phyloP scores from a whole-genome alignment of 1,140 invertebrate species.

The Leptinotarsa lineolata region DNA sequence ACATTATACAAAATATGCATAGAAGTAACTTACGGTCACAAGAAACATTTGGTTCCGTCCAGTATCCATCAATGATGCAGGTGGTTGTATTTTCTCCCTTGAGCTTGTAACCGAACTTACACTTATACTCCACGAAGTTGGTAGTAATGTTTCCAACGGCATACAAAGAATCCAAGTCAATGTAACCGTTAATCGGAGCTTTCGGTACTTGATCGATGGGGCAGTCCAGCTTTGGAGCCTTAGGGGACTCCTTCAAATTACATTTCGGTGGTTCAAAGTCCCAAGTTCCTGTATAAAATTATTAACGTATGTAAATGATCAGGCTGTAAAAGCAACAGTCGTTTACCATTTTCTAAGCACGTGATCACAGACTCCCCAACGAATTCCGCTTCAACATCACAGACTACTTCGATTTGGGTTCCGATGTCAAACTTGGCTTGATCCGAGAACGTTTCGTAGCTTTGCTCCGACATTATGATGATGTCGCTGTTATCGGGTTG shows the following conservation, averaged over 20 bases:
- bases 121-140: slow-evolving; percentile 55
- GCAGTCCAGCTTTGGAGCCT: slow-evolving; percentile 35
- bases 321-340: neutral
- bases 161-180: slow-evolving; percentile 47
- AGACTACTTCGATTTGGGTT: slow-evolving; percentile 59
- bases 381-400: slow-evolving; percentile 55
- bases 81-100: slow-evolving; percentile 51
- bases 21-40: slow-evolving; percentile 51
- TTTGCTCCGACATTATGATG: slow-evolving; percentile 41
- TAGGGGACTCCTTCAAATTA: slow-evolving; percentile 24
- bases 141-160: slow-evolving; percentile 41
- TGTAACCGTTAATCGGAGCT: slow-evolving; percentile 55
- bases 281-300: slow-evolving; percentile 51
- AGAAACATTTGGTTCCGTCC: slow-evolving; percentile 55
- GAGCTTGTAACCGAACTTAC: slow-evolving; percentile 55
- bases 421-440: slow-evolving; percentile 47
- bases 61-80: slow-evolving; percentile 58
- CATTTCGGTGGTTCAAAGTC: slow-evolving; percentile 55
- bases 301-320: neutral
- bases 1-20: no score
- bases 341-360: slow-evolving; percentile 57
- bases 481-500: slow-evolving; percentile 56
- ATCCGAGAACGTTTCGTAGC: slow-evolving; percentile 34
- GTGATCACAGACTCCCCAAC: slow-evolving; percentile 56
- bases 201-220: slow-evolving; percentile 45